phyloP scores from a whole-genome alignment of 64 coral and sea anemone genomes.

The Stichodactyla mertensii region DNA sequence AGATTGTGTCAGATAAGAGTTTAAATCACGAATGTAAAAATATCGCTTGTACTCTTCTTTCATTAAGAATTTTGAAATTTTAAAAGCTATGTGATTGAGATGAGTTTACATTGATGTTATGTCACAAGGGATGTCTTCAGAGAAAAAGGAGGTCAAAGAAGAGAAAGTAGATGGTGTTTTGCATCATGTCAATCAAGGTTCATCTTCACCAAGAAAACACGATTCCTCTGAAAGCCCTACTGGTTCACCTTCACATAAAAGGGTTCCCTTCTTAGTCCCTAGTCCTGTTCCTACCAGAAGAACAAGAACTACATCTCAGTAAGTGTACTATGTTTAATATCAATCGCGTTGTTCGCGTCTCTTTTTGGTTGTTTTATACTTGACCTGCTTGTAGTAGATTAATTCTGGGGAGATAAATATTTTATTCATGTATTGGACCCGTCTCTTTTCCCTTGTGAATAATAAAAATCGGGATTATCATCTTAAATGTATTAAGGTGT shows the following conservation, averaged over 20 bases:
- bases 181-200: neutral
- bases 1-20: neutral
- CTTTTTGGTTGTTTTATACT: too few relatives aligned
- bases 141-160: neutral
- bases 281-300: constrained; percentile 85
- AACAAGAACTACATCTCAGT: constrained; percentile 94
- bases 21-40: neutral
- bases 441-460: neutral
- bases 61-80: neutral
- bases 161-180: neutral
- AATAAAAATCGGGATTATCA: neutral
- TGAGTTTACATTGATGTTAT: neutral
- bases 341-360: neutral
- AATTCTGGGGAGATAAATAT: neutral
- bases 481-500: neutral
- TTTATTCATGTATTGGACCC: neutral
- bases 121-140: constrained; percentile 33
- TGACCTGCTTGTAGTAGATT: neutral
- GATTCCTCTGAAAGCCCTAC: constrained; percentile 10
- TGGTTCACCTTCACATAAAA: constrained; percentile 44
- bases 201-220: constrained; percentile 3
- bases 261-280: constrained; percentile 61
- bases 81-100: neutral
- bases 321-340: constrained; percentile 11
- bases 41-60: neutral